phyloP scores from a whole-genome alignment of 2,888 invertebrate genomes.

The Sturmia bella region DNA sequence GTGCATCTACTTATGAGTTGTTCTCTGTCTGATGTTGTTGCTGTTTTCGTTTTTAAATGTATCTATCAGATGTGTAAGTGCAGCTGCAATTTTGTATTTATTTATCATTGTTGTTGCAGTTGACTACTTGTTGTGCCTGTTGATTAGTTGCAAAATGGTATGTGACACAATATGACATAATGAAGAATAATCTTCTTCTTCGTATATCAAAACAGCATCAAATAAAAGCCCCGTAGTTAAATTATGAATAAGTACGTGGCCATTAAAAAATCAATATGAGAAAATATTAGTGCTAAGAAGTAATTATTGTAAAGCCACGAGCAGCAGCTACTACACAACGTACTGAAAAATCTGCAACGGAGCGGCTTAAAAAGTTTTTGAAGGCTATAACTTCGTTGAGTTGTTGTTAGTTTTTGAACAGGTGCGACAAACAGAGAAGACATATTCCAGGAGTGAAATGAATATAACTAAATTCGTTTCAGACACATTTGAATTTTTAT shows the following conservation, averaged over 20 bases:
- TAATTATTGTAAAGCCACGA: no score
- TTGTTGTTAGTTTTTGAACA: no score
- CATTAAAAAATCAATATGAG: no score
- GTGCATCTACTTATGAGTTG: conserved; percentile 50
- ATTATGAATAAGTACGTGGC: neutral
- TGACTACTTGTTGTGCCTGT: conserved; percentile 62
- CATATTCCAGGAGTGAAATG: no score
- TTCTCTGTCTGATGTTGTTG: conserved; percentile 24
- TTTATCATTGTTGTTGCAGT: conserved; percentile 28
- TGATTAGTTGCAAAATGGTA: conserved; percentile 70
- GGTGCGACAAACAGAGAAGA: no score
- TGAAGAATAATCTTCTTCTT: conserved; percentile 69
- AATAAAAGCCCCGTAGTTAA: conserved; percentile 7
- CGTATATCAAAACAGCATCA: conserved; percentile 41
- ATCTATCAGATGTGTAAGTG: conserved; percentile 37
- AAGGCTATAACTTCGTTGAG: no score
- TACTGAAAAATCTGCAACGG: no score
- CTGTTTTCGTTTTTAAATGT: conserved; percentile 9
- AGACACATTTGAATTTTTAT: no score
- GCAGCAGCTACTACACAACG: no score
- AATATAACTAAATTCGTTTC: no score
- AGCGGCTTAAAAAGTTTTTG: no score
- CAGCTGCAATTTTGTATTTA: conserved; percentile 33
- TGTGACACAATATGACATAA: conserved; percentile 71
- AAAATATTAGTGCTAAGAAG: no score